Conservation (phyloP, 2,797 vertebrate species). For the Cygnus olor region DNA sequence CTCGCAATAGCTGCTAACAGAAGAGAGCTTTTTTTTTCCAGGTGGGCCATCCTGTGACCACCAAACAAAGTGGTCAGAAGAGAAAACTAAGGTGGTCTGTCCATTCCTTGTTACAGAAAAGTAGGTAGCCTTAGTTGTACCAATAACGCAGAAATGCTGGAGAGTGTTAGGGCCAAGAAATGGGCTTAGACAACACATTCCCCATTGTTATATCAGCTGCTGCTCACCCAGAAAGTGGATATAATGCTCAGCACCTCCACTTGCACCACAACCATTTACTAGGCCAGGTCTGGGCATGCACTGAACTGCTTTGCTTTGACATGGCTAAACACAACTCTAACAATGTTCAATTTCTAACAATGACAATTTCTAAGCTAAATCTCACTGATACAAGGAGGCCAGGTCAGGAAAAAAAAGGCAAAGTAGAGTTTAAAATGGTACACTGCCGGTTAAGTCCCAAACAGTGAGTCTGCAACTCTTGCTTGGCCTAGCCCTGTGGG, state of each 20-base stretch:
- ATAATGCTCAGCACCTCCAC: background rate
- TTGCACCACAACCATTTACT: background rate
- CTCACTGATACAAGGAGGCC: background rate
- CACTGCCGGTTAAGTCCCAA: background rate
- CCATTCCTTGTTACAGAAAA: background rate
- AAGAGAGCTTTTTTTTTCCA: background rate
- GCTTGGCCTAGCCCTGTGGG: background rate
- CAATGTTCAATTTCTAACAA: too few species aligned
- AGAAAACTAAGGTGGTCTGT: background rate
- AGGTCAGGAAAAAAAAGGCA: background rate
- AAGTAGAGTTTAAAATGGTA: background rate
- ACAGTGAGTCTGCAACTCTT: background rate
- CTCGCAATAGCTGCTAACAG: background rate
- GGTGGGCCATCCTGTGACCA: background rate
- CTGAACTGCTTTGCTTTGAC: background rate
- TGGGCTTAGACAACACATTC: background rate
- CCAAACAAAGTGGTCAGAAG: background rate
- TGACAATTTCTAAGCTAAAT: background rate
- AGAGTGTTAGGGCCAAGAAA: background rate
- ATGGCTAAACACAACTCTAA: background rate
- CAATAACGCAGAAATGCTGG: background rate
- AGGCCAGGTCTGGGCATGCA: background rate
- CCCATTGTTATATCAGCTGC: background rate
- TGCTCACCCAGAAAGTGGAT: background rate
- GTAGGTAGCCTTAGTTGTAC: rapidly evolving